Base-by-base conservation (phyloP, 2,113 vertebrate species). In the Myotis lucifugus region DNA sequence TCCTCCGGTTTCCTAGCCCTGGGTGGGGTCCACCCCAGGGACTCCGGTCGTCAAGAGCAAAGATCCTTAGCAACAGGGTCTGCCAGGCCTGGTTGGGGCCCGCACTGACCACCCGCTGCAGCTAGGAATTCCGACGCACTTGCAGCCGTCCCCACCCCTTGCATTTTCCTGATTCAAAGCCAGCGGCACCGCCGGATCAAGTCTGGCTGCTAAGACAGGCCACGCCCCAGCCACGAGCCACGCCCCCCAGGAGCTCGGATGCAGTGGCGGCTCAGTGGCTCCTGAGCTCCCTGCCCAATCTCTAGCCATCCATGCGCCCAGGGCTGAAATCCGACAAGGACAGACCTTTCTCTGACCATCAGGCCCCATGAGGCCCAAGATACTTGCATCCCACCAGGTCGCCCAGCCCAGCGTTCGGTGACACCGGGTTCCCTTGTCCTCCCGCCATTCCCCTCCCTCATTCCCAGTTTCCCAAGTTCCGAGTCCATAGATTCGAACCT, bases 41-140 rank as follows among this genome's bases (percentile, higher is more conserved):
- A n/a, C 25, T 56, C 61, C 14, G 6, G 8, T 17, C 11, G 52
- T 77, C n/a, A 67, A 73, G 32, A 54, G 50, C 32, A 8, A 66
- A 23, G 56, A 37, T 87, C 84, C 70, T 74, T 64, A 59, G 42
- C 32, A 11, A 32, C 0, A 3, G 54, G 70, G 42, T 81, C 42
- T 34, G 64, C 50, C 37, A 40, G 61, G n/a, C 42, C 42, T 8
- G 21, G 78, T 0, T 56, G 83, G 84, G 61, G 86, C 84, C 90
- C 56, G 21, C 37, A 19, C n/a, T 70, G 76, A 81, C 86, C 70
- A 76, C 66, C 34, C 59, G 66, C 46, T 34, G 5, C 52, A 92
- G 91, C 66, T 52, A 72, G 95, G 91, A 96, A 86, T 91, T 70
- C 48, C 9, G 50, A 88, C 92, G 14, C 76, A 42, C 72, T 85